phyloP scores from a whole-genome alignment of 2,113 vertebrate species.

The Rhea pennata region DNA sequence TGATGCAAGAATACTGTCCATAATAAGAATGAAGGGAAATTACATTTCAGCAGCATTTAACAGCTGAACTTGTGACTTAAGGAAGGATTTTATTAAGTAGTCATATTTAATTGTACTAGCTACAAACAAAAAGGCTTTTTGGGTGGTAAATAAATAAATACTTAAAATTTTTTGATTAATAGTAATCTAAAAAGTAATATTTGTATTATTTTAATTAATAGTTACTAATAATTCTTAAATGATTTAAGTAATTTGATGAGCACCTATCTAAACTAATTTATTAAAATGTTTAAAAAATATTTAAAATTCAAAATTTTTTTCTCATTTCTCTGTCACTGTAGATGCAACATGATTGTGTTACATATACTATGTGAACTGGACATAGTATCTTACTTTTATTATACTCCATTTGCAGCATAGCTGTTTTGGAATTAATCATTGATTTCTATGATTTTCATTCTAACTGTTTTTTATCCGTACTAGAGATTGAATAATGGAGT shows the following conservation, averaged over 20 bases:
- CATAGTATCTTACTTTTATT: background rate
- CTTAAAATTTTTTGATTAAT: background rate
- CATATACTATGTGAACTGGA: background rate
- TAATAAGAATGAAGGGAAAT: background rate
- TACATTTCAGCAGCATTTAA: background rate
- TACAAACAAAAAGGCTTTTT: background rate
- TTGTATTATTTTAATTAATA: background rate
- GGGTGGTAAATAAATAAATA: background rate
- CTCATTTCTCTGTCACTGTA: background rate
- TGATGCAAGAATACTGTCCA: background rate
- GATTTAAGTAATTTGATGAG: background rate
- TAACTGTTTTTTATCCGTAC: constrained; percentile 10
- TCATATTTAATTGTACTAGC: background rate
- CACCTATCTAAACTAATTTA: background rate
- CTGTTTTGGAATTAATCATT: background rate
- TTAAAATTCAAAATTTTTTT: background rate
- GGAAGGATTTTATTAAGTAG: background rate
- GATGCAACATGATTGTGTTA: background rate
- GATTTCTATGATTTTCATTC: background rate
- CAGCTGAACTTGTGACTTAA: background rate
- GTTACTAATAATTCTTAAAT: background rate
- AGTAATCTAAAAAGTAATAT: background rate
- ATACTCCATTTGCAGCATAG: background rate
- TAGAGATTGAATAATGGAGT: background rate
- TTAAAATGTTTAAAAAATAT: background rate